Conservation (phyloP, 1,140 invertebrate genomes). For the Pseudomyrmex pallidus region DNA sequence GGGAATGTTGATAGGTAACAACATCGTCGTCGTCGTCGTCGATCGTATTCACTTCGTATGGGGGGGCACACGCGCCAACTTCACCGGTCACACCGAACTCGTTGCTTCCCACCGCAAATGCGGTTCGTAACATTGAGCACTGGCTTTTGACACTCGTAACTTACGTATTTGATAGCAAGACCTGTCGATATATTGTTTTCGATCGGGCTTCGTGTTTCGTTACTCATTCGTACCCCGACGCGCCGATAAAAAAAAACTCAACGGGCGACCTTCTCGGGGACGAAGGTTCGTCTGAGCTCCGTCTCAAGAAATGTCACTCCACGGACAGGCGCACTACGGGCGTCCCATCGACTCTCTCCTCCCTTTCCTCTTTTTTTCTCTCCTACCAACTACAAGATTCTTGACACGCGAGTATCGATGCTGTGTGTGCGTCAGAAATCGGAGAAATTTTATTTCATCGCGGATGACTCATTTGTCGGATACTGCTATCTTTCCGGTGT, state of each 20-base stretch:
- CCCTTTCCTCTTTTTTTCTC: too few species aligned
- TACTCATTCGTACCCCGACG: too few species aligned
- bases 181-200: background rate
- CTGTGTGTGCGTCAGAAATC: background rate
- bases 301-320: background rate
- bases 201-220: too few species aligned
- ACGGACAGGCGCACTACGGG: conserved; percentile 19
- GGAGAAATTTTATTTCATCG: conserved; percentile 18
- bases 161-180: background rate
- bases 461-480: conserved; percentile 12
- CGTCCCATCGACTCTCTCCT: background rate
- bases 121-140: conserved; percentile 15
- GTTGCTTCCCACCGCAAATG: background rate
- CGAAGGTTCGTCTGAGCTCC: background rate
- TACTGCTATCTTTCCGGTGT: too few species aligned
- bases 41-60: background rate
- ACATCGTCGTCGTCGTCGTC: background rate
- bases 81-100: background rate
- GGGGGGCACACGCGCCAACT: background rate
- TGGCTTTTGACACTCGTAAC: background rate
- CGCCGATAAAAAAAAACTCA: too few species aligned
- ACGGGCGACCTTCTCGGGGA: background rate
- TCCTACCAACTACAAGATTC: too few species aligned
- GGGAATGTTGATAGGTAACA: too few species aligned
- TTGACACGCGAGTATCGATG: background rate